These are phyloP conservation scores for Phylloscopus trochiloides DNA, from an alignment of 2,113 vertebrate genomes.

Conservation along the genomic window DNA sequence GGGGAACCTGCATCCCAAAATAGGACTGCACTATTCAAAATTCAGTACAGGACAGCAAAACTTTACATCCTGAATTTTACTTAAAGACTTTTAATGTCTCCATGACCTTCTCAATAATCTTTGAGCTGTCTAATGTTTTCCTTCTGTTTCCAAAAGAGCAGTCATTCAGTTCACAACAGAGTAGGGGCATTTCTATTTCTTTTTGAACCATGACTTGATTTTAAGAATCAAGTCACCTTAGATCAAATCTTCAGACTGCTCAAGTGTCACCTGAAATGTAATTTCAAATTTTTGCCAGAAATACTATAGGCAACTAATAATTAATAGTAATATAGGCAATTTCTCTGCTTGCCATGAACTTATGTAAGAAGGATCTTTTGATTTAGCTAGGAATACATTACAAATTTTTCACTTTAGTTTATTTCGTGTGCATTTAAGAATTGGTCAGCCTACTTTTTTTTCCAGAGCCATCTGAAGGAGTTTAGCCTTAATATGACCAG, in stretches of 20 bases:
- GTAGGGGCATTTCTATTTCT: background rate
- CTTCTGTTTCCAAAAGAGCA: background rate
- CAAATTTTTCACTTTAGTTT: background rate
- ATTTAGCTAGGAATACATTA: background rate
- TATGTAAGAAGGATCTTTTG: background rate
- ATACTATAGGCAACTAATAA: background rate
- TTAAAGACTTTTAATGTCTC: background rate
- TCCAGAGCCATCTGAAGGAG: background rate
- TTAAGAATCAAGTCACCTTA: background rate
- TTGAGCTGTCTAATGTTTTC: background rate
- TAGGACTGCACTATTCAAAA: background rate
- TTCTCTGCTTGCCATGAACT: background rate
- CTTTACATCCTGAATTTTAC: background rate
- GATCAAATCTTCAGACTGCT: background rate
- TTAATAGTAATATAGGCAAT: too few relatives aligned
- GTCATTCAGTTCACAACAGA: background rate
- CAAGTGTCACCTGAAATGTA: background rate
- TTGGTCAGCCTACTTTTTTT: background rate
- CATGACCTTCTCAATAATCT: background rate
- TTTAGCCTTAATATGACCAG: background rate
- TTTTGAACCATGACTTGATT: background rate
- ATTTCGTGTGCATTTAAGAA: background rate
- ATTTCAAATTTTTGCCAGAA: background rate
- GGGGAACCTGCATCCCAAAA: background rate
- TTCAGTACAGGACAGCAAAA: background rate